Evolutionary conservation across 2,888 invertebrate genomes (phyloP).

Genomic region (Acanthosepion pharaonis): DNA sequence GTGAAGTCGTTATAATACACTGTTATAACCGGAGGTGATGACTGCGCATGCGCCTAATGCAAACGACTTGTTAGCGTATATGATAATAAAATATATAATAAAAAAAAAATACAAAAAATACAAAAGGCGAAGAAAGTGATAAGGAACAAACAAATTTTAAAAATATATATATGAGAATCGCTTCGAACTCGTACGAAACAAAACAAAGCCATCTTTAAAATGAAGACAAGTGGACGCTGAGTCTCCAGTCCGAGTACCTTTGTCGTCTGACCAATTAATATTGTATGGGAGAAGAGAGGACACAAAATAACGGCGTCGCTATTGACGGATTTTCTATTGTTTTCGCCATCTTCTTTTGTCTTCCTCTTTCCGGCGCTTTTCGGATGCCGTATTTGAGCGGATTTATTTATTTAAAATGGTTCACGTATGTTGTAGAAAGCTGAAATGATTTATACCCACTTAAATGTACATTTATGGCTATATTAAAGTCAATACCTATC

Average conservation of each 20-base stretch:
- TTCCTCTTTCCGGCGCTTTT: not conserved
- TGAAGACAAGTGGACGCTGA: not conserved
- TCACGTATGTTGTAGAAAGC: not conserved
- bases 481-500: not conserved
- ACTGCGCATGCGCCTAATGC: slow-evolving; percentile 15
- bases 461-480: not conserved
- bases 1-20: not conserved
- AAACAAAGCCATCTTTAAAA: not conserved
- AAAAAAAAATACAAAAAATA: not conserved
- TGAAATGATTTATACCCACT: not conserved
- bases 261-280: not conserved
- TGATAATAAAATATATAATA: not conserved
- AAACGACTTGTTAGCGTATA: not conserved
- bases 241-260: slow-evolving; percentile 25
- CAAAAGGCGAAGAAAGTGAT: not conserved
- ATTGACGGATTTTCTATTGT: not conserved
- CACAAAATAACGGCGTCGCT: not conserved
- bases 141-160: not conserved
- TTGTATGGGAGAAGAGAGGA: not conserved
- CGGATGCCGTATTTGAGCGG: not conserved
- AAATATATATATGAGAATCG: not conserved
- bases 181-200: not conserved
- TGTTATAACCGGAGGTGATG: not conserved
- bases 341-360: not conserved
- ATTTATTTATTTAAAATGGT: not conserved